phyloP scores from a whole-genome alignment of 2,888 invertebrate genomes.

The Noctua fimbriata region DNA sequence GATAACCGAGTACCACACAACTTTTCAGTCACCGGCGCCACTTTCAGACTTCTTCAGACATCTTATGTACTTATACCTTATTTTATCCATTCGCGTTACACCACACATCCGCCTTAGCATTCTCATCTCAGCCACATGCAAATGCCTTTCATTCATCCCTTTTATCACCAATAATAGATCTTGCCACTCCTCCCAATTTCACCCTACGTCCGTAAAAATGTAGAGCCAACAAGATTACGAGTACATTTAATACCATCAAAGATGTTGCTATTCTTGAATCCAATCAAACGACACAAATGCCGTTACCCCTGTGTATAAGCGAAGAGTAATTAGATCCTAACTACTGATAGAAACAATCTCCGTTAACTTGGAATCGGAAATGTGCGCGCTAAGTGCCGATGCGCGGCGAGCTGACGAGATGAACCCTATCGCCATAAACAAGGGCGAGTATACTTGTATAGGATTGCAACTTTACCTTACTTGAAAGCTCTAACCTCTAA shows the following conservation, averaged over 20 bases:
- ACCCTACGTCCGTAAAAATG: not conserved
- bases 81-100: too few relatives aligned
- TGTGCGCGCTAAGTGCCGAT: conserved; percentile 25
- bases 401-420: not conserved
- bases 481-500: not conserved
- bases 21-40: too few relatives aligned
- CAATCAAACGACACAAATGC: not conserved
- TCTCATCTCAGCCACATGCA: too few relatives aligned
- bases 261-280: not conserved
- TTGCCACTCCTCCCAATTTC: not conserved
- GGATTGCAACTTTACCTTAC: not conserved
- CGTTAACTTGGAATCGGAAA: conserved; percentile 45
- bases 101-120: too few relatives aligned
- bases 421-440: conserved; percentile 30
- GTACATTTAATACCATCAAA: not conserved
- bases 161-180: not conserved
- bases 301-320: not conserved
- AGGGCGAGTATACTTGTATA: not conserved
- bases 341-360: conserved; percentile 38
- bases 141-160: too few relatives aligned
- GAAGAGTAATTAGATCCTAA: conserved; percentile 39
- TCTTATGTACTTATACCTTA: too few relatives aligned
- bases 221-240: conserved; percentile 9
- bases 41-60: too few relatives aligned
- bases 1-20: too few relatives aligned